Base-by-base conservation (phyloP, 2,113 vertebrate species). In the Megaceryle maxima region DNA sequence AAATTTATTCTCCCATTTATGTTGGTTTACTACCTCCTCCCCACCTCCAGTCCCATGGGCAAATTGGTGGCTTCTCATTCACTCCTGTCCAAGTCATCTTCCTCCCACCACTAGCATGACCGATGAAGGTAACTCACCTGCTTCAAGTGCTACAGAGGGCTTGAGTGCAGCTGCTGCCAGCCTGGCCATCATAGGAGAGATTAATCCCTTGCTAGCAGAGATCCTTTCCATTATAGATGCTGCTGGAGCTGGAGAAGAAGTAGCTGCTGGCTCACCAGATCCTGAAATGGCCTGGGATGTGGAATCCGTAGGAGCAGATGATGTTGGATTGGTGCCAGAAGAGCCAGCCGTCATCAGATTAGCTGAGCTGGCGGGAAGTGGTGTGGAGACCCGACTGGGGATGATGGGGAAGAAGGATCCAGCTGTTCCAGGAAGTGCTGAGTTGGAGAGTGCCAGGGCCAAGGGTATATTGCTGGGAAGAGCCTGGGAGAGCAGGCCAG, bases 101-200 rank as follows among this genome's bases (percentile, higher is more conserved):
- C 69, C 84, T 90, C 72, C 77, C 67, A 74, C 51, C 13, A 21
- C 59, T 18, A n/a, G 21, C 57, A 44, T 56, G 44, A 14, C 41
- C 10, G 44, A 79, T 70, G 33, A 72, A 24, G 51, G 59, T 16
- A 43, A 96, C 99, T 98, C 91, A 99, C 99, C 99, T 99, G 98
- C 95, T 88, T 99, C 99, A 64, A 96, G 96, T 92, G 98, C 97
- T 94, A 98, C 97, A 50, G 98, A 98, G 60, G 99, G 99, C 95
- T 99, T 99, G 94, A 99, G 98, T 20, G 99, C 99, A 11, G 99
- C 99, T 1, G 99, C 99, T n/a, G 99, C 99, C 97, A 99, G 96
- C 89, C 99, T 97, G 87, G 99, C 99, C 99, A 99, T 99, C 99
- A 99, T 99, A 57, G 99, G 99, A 3, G 99, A 99, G 97, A 99